A percentile compares a stretch with the other conserved stretches of the same genome.
phyloP scores from a whole-genome alignment of 1,140 invertebrate genomes.

The Microplitis mediator region DNA sequence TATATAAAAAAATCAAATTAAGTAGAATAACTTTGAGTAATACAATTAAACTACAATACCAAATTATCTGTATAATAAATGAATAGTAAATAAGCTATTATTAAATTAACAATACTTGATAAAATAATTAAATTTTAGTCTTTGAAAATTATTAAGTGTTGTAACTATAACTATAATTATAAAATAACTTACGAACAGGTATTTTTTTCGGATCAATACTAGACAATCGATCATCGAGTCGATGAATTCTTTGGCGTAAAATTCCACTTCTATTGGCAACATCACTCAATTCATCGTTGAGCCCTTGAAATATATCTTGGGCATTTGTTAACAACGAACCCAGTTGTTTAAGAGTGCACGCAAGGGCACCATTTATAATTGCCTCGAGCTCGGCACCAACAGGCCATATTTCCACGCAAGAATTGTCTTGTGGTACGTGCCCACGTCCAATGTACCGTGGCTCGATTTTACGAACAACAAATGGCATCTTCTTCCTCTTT shows the following conservation, averaged over 20 bases:
- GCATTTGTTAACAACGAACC: slow-evolving; percentile 63
- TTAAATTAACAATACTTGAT: too few relatives aligned
- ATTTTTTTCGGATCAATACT: slow-evolving; percentile 65
- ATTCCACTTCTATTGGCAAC: slow-evolving; percentile 61
- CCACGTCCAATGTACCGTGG: slow-evolving; percentile 58
- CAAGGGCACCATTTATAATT: slow-evolving; percentile 63
- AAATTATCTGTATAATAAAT: too few relatives aligned
- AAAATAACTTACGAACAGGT: slow-evolving; percentile 65
- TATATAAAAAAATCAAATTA: too few relatives aligned
- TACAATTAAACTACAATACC: too few relatives aligned
- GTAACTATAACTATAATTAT: neutral
- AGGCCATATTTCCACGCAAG: slow-evolving; percentile 51
- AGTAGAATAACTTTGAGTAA: too few relatives aligned
- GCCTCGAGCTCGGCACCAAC: slow-evolving; percentile 61
- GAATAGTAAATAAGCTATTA: too few relatives aligned
- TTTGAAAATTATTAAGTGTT: too few relatives aligned
- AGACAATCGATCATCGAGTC: slow-evolving; percentile 53
- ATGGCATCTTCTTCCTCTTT: slow-evolving; percentile 53
- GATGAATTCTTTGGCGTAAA: slow-evolving; percentile 56
- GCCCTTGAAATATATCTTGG: slow-evolving; percentile 65
- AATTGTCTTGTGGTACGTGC: slow-evolving; percentile 52
- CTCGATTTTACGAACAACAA: slow-evolving; percentile 57
- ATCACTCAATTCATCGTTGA: slow-evolving; percentile 61
- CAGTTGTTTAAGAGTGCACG: slow-evolving; percentile 63
- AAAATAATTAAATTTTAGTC: too few relatives aligned